These are phyloP conservation scores for Ptychochromis oligacanthus DNA, from an alignment of 2,113 vertebrate species.

Conservation along the genomic window DNA sequence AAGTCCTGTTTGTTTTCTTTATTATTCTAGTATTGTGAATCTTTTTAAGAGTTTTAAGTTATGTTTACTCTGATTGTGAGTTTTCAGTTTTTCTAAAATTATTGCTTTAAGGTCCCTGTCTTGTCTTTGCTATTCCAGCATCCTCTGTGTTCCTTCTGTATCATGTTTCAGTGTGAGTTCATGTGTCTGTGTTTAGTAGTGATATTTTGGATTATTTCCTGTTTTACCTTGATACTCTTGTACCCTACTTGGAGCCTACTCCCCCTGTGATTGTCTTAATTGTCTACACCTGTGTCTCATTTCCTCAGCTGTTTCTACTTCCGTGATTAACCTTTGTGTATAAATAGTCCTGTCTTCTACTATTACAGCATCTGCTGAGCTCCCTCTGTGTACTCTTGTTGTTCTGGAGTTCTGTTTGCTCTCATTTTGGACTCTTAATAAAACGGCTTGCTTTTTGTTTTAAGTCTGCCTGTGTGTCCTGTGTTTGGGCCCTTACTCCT, in stretches of 20 bases:
- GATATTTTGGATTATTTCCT: neutral
- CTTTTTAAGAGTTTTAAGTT: neutral
- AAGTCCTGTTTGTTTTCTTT: neutral
- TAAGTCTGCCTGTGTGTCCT: neutral
- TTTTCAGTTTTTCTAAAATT: neutral
- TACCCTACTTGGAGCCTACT: neutral
- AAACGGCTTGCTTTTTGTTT: neutral
- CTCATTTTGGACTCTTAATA: neutral
- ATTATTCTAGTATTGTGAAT: neutral
- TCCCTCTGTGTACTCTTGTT: neutral
- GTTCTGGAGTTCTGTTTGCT: neutral
- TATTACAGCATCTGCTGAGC: neutral
- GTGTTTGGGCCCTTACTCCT: neutral
- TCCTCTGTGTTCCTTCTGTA: neutral
- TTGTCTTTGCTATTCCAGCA: neutral
- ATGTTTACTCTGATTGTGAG: neutral
- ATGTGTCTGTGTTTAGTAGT: neutral
- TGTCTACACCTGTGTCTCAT: neutral
- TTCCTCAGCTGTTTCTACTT: neutral
- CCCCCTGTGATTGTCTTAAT: neutral
- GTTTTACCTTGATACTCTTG: neutral
- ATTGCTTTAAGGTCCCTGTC: neutral
- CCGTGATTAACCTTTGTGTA: constrained; percentile 1
- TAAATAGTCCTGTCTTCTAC: neutral
- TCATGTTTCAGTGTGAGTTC: no score